Conservation (phyloP, 92 coral and sea anemone species). For the Porites cylindrica region DNA sequence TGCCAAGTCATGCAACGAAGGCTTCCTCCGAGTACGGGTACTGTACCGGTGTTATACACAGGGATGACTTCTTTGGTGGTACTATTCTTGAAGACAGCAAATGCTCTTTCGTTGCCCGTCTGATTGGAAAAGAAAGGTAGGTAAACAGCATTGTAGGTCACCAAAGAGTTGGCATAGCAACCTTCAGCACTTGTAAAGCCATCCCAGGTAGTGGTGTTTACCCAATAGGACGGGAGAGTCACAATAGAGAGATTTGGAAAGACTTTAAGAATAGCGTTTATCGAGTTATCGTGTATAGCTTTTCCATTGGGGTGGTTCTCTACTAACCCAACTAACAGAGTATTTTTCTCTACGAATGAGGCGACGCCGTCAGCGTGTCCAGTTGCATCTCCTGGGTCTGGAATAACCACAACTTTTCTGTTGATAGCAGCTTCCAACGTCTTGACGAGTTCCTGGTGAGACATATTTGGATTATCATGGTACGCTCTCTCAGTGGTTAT, state of each 20-base stretch:
- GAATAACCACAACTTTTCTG: slow-evolving; percentile 64
- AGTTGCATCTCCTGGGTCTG: slow-evolving; percentile 79
- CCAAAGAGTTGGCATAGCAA: slow-evolving; percentile 78
- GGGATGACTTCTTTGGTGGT: slow-evolving; percentile 79
- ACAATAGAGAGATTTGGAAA: slow-evolving; percentile 67
- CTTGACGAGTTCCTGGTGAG: slow-evolving; percentile 18
- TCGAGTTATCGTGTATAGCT: slow-evolving; percentile 52
- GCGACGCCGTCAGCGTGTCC: slow-evolving; percentile 87
- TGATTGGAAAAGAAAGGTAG: slow-evolving; percentile 71
- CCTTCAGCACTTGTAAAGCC: slow-evolving; percentile 76
- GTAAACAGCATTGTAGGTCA: slow-evolving; percentile 84
- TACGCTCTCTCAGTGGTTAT: slow-evolving; percentile 57
- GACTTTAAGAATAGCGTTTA: slow-evolving; percentile 53
- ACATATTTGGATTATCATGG: slow-evolving; percentile 62
- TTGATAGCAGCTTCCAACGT: slow-evolving; percentile 63
- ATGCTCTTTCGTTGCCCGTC: slow-evolving; percentile 62
- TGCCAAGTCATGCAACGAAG: slow-evolving; percentile 91
- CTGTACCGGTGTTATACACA: slow-evolving; percentile 58
- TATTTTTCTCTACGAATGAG: slow-evolving; percentile 73
- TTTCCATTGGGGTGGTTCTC: slow-evolving; percentile 55
- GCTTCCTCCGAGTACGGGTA: slow-evolving; percentile 83
- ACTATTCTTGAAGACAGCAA: slow-evolving; percentile 56
- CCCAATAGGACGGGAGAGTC: slow-evolving; percentile 67
- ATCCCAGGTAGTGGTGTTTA: slow-evolving; percentile 37
- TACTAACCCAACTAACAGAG: slow-evolving; percentile 55